Conservation (phyloP, 1,140 invertebrate genomes). For the Bathynomus jamesi region DNA sequence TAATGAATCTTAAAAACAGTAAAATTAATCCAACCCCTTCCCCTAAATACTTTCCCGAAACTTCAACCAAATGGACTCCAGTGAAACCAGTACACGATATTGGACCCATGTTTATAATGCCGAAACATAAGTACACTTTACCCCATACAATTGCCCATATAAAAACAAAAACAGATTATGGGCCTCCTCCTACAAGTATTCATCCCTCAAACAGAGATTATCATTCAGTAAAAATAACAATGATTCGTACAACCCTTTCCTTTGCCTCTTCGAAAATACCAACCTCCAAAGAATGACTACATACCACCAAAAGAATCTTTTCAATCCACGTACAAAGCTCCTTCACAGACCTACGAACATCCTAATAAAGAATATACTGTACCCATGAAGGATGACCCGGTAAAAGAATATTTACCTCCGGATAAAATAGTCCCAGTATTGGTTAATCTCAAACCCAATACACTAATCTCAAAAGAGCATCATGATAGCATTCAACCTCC, state of each 20-base stretch:
- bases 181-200: no score
- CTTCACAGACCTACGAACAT: neutral
- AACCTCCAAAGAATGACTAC: constrained; percentile 13
- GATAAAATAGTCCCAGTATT: neutral
- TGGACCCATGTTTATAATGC: no score
- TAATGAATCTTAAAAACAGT: constrained; percentile 1
- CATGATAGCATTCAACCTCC: neutral
- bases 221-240: no score
- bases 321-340: neutral
- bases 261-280: no score
- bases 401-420: neutral
- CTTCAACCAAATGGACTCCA: no score
- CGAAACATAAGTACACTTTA: no score
- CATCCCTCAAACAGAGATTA: no score
- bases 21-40: neutral
- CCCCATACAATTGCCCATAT: no score
- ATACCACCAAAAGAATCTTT: neutral
- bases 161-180: no score
- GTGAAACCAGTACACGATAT: no score
- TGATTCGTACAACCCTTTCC: no score
- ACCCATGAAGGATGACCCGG: neutral
- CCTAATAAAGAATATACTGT: neutral
- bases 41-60: no score
- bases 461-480: constrained; percentile 4
- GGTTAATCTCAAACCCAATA: neutral